Evolutionary conservation across 2,797 vertebrate species (phyloP).

Genomic region (Sebastes vulpes): DNA sequence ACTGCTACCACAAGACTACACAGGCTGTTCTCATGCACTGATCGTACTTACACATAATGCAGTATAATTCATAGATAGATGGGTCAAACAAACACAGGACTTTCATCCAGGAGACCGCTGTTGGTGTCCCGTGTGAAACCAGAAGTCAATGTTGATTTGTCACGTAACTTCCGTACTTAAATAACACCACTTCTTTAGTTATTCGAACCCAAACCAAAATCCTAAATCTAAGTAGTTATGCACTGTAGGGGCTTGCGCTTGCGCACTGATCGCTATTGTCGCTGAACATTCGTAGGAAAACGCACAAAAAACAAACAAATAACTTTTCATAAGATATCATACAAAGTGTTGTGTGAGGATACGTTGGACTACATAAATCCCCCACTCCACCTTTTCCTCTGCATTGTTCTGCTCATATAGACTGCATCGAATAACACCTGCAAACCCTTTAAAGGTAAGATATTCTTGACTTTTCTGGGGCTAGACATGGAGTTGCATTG

Average conservation of each 20-base stretch:
- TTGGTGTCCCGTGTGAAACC: too few species aligned
- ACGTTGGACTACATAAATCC: not conserved
- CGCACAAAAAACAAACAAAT: not conserved
- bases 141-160: too few species aligned
- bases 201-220: not conserved
- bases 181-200: not conserved
- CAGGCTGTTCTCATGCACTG: not conserved
- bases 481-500: not conserved
- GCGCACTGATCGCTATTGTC: not conserved
- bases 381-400: not conserved
- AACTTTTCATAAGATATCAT: not conserved
- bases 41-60: not conserved
- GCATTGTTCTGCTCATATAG: not conserved
- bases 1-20: not conserved
- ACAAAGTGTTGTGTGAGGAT: not conserved
- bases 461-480: not conserved
- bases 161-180: not conserved
- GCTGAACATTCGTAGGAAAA: not conserved
- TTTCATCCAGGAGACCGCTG: too few species aligned
- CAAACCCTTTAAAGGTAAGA: not conserved
- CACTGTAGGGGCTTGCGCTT: not conserved
- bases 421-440: not conserved
- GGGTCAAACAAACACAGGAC: too few species aligned
- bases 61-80: too few species aligned
- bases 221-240: not conserved